Conservation (phyloP, 2,888 invertebrate species). For the Nemapogon koenigi region DNA sequence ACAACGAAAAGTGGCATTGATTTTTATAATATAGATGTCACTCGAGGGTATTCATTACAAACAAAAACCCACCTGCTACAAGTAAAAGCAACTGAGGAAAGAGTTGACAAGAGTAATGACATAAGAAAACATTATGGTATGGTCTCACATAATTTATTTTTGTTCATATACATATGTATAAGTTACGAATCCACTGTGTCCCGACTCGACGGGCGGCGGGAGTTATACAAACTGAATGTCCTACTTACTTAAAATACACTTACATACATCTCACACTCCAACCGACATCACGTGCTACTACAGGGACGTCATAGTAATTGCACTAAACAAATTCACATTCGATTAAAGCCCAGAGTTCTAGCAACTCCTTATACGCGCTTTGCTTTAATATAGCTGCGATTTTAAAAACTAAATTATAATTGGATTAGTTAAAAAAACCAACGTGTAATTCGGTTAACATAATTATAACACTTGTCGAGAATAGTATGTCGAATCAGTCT, state of each 20-base stretch:
- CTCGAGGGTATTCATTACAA: too few relatives aligned
- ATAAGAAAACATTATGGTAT: too few relatives aligned
- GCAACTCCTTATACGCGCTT: not conserved
- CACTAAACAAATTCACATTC: constrained; percentile 35
- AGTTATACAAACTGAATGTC: too few relatives aligned
- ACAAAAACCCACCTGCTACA: too few relatives aligned
- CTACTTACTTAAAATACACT: not conserved
- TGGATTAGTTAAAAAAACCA: constrained; percentile 15
- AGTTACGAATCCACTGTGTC: constrained; percentile 63
- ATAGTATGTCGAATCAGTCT: too few relatives aligned
- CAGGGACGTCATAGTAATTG: constrained; percentile 37
- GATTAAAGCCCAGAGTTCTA: constrained; percentile 34
- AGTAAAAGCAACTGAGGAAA: too few relatives aligned
- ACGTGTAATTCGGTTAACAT: constrained; percentile 18
- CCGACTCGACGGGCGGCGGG: constrained; percentile 50
- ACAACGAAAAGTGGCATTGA: too few relatives aligned
- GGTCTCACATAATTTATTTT: constrained; percentile 59
- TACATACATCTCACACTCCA: not conserved
- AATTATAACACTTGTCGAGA: constrained; percentile 15
- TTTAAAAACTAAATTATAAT: constrained; percentile 15
- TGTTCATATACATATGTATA: constrained; percentile 65
- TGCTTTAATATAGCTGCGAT: constrained; percentile 1
- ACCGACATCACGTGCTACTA: constrained; percentile 32
- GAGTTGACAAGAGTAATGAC: too few relatives aligned
- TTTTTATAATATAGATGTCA: too few relatives aligned